Base-by-base conservation (phyloP, 2,797 vertebrate species). In the Lutjanus campechanus region DNA sequence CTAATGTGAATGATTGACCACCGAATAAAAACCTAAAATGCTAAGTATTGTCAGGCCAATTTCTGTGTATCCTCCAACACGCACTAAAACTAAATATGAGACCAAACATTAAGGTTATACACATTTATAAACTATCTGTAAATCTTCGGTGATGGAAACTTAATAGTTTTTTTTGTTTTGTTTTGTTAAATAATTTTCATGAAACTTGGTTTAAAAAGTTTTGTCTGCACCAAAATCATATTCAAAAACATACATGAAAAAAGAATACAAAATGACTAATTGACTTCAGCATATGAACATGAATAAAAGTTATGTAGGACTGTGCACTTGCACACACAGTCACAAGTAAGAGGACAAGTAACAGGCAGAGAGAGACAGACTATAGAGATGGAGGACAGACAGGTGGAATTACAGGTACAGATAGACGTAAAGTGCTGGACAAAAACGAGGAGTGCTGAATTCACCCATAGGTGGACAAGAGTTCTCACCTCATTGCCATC, bases 401-500 rank as follows among this genome's bases (percentile, higher is more conserved):
- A 63, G 50, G 49, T 15, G 7, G 41, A 43, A 16, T 36, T 4
- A 36, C 29, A 36, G 4, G 29, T 5, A 36, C 29, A 36, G 5
- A 59, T 7, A 17, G 16, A 66, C 47, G 4, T 29, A 51, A 50
- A 53, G 6, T 25, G 11, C 10, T 20, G 8, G 29, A 20, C 7
- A 61, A 47, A 43, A 55, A 15, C 11, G 5, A 55, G n/a, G 16
- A 20, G 4, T 40, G 36, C 4, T 60, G 11, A 16, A 40, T 47
- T 62, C 13, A 63, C 1, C 15, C 47, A 36, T 22, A 51, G 5
- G 0, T 0, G 0, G 41, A 54, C 15, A 8, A 29, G 1, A 15
- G 41, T 66, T 96, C 96, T 95, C 94, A 99, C 98, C 94, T 97
- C 96, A 84, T 92, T 96, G 63, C 98, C 98, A 82, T 99, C 98